A percentile compares a stretch with the other conserved stretches of the same genome.
These are phyloP conservation scores for Cinclus mexicanus DNA, from an alignment of 2,113 vertebrate genomes.

Conservation along the genomic window DNA sequence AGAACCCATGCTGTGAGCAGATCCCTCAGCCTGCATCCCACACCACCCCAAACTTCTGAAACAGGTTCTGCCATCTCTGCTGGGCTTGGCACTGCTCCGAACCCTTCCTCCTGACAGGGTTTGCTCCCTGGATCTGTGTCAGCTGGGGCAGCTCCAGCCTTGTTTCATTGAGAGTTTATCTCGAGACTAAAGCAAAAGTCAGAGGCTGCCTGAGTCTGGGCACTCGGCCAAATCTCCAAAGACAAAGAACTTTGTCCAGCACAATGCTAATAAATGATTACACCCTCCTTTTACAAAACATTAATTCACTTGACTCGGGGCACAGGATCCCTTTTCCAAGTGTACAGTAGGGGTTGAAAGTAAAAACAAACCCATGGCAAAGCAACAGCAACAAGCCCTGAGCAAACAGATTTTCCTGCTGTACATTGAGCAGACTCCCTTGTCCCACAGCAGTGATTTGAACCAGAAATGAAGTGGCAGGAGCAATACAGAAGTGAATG, in stretches of 20 bases:
- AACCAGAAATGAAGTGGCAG: background rate
- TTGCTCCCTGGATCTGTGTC: conserved; percentile 30
- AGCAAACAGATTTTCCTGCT: background rate
- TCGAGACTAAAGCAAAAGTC: conserved; percentile 54
- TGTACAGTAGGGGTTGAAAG: background rate
- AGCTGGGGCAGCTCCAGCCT: conserved; percentile 35
- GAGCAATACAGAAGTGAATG: rapidly evolving
- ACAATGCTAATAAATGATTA: conserved; percentile 49
- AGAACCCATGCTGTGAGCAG: background rate
- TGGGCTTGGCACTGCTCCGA: background rate
- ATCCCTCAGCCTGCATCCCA: background rate
- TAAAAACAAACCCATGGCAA: background rate
- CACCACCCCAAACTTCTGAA: background rate
- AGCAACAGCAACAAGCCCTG: background rate
- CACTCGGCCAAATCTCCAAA: conserved; percentile 28
- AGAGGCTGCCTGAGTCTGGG: conserved; percentile 30
- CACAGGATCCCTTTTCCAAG: background rate
- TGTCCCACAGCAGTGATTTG: rapidly evolving
- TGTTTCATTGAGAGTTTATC: conserved; percentile 58
- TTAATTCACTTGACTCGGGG: conserved; percentile 26
- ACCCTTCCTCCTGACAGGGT: conserved; percentile 27
- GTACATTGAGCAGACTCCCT: background rate
- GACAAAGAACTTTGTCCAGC: conserved; percentile 57
- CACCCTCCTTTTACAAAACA: conserved; percentile 42
- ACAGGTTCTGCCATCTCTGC: conserved; percentile 21